Evolutionary conservation across 2,113 vertebrate species (phyloP), one percentile per base, ranked within the genome.

Genomic region (Calypte anna): DNA sequence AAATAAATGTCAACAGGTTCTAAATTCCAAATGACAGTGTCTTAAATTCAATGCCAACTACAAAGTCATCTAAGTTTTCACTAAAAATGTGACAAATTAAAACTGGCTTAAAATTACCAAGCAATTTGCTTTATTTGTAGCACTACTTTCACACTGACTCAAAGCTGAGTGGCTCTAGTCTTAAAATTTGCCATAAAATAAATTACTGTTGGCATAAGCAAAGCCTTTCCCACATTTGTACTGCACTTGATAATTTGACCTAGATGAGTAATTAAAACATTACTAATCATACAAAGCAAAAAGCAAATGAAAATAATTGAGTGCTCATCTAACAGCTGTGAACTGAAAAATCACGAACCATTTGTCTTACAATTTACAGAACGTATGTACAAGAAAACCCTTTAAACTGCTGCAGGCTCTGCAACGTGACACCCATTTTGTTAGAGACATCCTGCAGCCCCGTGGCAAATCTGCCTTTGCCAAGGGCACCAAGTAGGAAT

Each of bases 181-280:
- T 94, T 83, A 90, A 92, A 91, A 94, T 90, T 63, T 86, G 91
- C 90, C 75, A 16, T 94, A 95, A 97, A 97, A 98, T 96, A 98
- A 98, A 98, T 97, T 97, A 97, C 16, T 62, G 61, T 88, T 94
- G 82, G 72, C 93, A 95, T 92, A 97, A 95, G 92, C 70, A 81
- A 95, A 93, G 79, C 86, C 80, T 78, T 93, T 97, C 95, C 97
- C 94, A 91, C 75, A 2, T 91, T 86, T 84, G 78, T 57, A 96
- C 64, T 93, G 90, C 12, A 92, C 87, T 97, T 50, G 48, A 74
- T 90, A 84, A 83, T 94, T 85, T 69, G 67, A 94, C 78, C 93
- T 97, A 96, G 73, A 91, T 96, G 95, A 97, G 96, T 96, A 97
- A 97, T 96, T 95, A 97, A 97, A 97, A 96, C 86, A 96, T 97